Evolutionary conservation across 2,113 vertebrate species (phyloP), one percentile per base, ranked within the genome.

Genomic region (Bombycilla garrulus): DNA sequence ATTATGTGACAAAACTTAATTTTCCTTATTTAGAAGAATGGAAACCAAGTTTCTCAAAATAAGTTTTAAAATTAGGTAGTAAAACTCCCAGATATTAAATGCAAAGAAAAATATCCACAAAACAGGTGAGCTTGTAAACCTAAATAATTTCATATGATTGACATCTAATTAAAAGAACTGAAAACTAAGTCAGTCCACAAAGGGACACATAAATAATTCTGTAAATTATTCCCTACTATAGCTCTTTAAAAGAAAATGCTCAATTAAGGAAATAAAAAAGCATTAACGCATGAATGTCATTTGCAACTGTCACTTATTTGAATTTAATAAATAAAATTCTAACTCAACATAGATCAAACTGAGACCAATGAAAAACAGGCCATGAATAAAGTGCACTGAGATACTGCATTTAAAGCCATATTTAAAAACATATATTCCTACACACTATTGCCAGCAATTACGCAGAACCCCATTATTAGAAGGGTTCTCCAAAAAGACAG

Each of bases 221-320:
- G 95, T 94, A 98, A 97, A 97, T 98, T 96, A 98, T 97, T 97
- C 95, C n/a, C 42, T 58, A 47, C 95, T 98, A 82, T 97, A 97
- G 94, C 95, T 97, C 86, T 74, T 47, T 92, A 90, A 54, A 87
- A 86, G 73, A 74, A 91, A 57, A 54, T 36, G 28, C 9, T 81
- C 67, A 51, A 28, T 80, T 87, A 69, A 94, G 40, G 26, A 85
- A 92, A 91, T 33, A 95, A 53, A 69, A 88, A 92, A 88, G 22
- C 53, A 72, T 28, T 81, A 56, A 88, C 31, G n/a, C 65, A 83
- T 9, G 7, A 50, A n/a, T 69, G 38, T 88, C 65, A 47, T 60
- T 72, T 90, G 48, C 25, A 93, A 87, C 38, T 64, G 44, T n/a
- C 16, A 61, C 81, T 91, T 94, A 69, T 45, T 89, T 71, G 44